These are phyloP conservation scores for Diplazon laetatorius DNA, from an alignment of 2,888 invertebrate genomes.

Conservation along the genomic window DNA sequence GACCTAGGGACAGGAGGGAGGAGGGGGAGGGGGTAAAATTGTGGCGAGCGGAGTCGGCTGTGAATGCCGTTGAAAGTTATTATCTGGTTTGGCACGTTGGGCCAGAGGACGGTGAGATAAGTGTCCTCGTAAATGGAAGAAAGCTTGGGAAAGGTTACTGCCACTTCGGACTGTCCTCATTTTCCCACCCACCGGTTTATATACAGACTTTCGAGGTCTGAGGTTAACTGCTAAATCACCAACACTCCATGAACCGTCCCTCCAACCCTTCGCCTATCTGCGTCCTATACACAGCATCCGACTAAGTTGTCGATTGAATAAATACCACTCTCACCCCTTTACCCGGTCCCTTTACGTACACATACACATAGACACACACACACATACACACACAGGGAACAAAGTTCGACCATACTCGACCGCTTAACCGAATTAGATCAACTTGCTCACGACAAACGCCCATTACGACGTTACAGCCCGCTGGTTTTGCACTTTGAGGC, in stretches of 20 bases:
- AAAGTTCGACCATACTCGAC: slow-evolving; percentile 1
- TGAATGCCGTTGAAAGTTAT: slow-evolving; percentile 9
- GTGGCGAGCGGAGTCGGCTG: slow-evolving; percentile 3
- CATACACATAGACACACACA: too few species aligned
- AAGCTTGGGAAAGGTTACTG: slow-evolving; percentile 13
- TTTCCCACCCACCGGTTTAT: not conserved
- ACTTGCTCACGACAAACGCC: slow-evolving; percentile 4
- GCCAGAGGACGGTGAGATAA: not conserved
- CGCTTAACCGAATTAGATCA: slow-evolving; percentile 21
- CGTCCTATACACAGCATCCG: slow-evolving; percentile 7
- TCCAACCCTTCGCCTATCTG: too few species aligned
- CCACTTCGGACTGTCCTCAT: slow-evolving; percentile 22
- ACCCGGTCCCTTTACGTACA: too few species aligned
- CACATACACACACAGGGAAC: not conserved
- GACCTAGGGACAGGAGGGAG: too few species aligned
- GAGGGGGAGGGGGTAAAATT: not conserved
- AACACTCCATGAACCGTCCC: slow-evolving; percentile 3
- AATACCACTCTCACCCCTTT: not conserved
- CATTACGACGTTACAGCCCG: slow-evolving; percentile 1
- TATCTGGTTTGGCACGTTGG: slow-evolving; percentile 3
- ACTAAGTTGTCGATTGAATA: slow-evolving; percentile 17
- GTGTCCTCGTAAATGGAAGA: slow-evolving; percentile 17
- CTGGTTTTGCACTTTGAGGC: slow-evolving; percentile 6
- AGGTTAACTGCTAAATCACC: slow-evolving; percentile 21
- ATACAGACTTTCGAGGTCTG: slow-evolving; percentile 20